Conservation (phyloP, 2,113 vertebrate species). For the Marmota monax region DNA sequence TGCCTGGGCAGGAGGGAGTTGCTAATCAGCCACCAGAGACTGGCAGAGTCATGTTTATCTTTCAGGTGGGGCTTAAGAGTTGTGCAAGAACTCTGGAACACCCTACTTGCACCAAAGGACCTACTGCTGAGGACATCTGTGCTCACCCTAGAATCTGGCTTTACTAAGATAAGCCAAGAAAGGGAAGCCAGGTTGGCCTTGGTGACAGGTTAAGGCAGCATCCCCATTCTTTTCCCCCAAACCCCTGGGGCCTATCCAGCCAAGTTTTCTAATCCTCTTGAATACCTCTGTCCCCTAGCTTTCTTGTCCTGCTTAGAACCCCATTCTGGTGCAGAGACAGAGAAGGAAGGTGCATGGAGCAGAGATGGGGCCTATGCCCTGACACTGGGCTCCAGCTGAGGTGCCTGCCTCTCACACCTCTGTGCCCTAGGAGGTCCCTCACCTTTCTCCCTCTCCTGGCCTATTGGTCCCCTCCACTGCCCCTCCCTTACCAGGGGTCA, state of each 20-base stretch:
- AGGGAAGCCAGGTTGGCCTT: neutral
- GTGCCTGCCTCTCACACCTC: fast-evolving
- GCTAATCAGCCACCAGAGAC: fast-evolving
- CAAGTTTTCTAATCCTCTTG: neutral
- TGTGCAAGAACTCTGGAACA: neutral
- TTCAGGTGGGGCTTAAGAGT: neutral
- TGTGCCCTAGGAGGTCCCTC: fast-evolving
- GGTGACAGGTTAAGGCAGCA: too few species aligned
- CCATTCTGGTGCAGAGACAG: neutral
- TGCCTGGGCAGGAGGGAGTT: neutral
- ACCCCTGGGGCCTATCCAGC: neutral
- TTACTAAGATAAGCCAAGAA: neutral
- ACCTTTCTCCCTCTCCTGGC: fast-evolving
- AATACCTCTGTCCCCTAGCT: neutral
- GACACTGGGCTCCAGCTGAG: fast-evolving
- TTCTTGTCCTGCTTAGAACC: neutral
- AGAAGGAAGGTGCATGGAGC: neutral
- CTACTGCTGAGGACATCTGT: neutral
- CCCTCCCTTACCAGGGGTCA: constrained; percentile 90
- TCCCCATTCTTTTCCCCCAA: neutral
- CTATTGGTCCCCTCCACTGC: too few species aligned
- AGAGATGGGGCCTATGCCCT: neutral
- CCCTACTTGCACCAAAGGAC: neutral
- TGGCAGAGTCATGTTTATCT: neutral
- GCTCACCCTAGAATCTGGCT: neutral